Percentiles rank a stretch among this genome's conserved stretches.
Evolutionary conservation across 2,113 vertebrate genomes (phyloP).

Genomic region (Setophaga petechia): DNA sequence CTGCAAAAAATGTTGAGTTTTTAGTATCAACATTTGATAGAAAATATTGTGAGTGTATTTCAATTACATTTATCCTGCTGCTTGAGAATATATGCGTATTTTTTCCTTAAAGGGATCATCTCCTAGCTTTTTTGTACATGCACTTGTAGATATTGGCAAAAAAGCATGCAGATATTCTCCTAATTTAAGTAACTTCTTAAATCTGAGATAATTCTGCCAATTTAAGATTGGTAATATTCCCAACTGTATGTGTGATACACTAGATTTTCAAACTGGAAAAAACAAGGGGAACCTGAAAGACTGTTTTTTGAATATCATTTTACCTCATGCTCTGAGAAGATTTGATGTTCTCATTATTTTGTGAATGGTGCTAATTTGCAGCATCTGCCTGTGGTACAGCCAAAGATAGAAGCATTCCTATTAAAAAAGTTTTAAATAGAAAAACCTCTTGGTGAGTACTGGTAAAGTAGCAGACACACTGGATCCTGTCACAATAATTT

Average conservation of each 20-base stretch:
- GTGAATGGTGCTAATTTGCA: slow-evolving; percentile 31
- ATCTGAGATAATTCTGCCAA: background rate
- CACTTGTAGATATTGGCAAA: background rate
- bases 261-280: background rate
- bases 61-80: background rate
- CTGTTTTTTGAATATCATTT: background rate
- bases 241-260: background rate
- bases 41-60: background rate
- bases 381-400: background rate
- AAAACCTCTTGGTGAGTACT: background rate
- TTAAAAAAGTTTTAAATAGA: background rate
- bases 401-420: background rate
- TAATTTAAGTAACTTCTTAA: background rate
- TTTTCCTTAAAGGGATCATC: background rate
- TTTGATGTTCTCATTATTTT: background rate
- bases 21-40: background rate
- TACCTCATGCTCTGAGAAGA: slow-evolving; percentile 1
- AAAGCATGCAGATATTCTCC: background rate
- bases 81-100: background rate
- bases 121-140: background rate
- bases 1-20: background rate
- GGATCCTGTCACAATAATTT: background rate
- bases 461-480: background rate
- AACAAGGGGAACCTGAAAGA: background rate
- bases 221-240: background rate